Evolutionary conservation across 2,113 vertebrate species (phyloP), one percentile per base, ranked within the genome.

Genomic region (Mesoclemmys tuberculata): DNA sequence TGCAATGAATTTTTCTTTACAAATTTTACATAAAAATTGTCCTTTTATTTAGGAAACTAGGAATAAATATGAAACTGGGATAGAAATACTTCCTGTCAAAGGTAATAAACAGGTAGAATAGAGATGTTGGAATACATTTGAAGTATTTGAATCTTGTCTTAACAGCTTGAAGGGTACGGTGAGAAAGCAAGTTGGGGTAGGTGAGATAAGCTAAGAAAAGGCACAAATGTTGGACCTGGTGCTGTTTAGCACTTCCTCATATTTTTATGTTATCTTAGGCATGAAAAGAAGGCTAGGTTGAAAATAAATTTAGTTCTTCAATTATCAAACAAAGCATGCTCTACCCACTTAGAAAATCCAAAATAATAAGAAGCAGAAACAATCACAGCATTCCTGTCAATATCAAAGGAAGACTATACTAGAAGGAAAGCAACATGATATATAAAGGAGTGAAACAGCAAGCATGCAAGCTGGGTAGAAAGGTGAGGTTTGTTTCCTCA

Each of bases 291-390:
- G 54, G 64, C 27, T 91, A 88, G 56, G 41, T 93, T 95, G 93
- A 96, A 97, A 94, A 51, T 79, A 51, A 86, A 21, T 84, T 10
- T 55, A 86, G 41, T 52, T 85, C 75, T 90, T 91, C 82, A 88
- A 93, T 58, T 78, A 74, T 87, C 80, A 93, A 93, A 85, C 48
- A 82, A 90, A 86, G 78, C 91, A 93, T 90, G 88, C 75, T 94
- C 90, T 93, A 68, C 71, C 88, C 88, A 58, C 46, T 87, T 71
- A 64, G 54, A 90, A 95, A 86, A 54, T 41, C 83, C 3, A 10
- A 75, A 79, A 58, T 92, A 54, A 52, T 8, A 91, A 49, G 11
- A 91, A 49, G 11, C 86, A 75, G n/a, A 82, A 81, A 68, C 80
- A 24, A 58, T 9, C 81, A 90, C 71, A 84, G 61, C 2, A 9